These are phyloP conservation scores for Drosophila mulleri DNA, from an alignment of 2,888 invertebrate genomes.

Conservation along the genomic window DNA sequence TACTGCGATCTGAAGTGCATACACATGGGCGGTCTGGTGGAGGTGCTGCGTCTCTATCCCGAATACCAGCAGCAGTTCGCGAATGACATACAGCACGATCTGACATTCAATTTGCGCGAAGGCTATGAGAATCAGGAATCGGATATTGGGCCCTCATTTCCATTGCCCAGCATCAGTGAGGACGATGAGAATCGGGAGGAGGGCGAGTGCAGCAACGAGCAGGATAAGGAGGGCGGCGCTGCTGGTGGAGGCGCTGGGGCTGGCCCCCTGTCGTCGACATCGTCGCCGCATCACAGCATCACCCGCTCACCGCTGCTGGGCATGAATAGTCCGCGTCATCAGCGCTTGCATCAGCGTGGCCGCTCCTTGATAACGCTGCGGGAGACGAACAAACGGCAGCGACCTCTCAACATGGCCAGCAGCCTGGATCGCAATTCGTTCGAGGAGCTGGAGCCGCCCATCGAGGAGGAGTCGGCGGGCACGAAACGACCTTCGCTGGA, in stretches of 20 bases:
- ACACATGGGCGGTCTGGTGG: constrained; percentile 94
- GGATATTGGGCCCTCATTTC: constrained; percentile 85
- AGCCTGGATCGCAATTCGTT: constrained; percentile 85
- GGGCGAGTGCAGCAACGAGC: constrained; percentile 94
- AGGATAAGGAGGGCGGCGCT: constrained; percentile 94
- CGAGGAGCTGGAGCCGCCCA: constrained; percentile 56
- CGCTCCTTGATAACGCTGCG: constrained; percentile 86
- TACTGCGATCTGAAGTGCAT: constrained; percentile 98
- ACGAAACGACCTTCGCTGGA: constrained; percentile 87
- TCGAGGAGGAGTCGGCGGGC: constrained; percentile 70
- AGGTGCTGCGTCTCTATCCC: constrained; percentile 95
- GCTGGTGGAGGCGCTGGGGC: constrained; percentile 88
- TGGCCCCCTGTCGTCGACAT: constrained; percentile 86
- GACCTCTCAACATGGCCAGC: constrained; percentile 87
- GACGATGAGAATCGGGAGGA: constrained; percentile 96
- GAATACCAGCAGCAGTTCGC: constrained; percentile 98
- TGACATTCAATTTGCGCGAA: constrained; percentile 96
- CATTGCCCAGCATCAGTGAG: constrained; percentile 96
- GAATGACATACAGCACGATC: constrained; percentile 96
- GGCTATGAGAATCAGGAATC: constrained; percentile 93
- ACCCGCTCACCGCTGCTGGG: constrained; percentile 81
- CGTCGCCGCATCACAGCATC: constrained; percentile 85
- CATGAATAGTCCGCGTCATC: constrained; percentile 79
- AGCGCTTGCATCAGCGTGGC: constrained; percentile 85
- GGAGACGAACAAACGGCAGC: constrained; percentile 89